Percentiles rank a stretch among this genome's conserved stretches.
phyloP scores from a whole-genome alignment of 2,888 invertebrate genomes.

The Drosophila barbarae region DNA sequence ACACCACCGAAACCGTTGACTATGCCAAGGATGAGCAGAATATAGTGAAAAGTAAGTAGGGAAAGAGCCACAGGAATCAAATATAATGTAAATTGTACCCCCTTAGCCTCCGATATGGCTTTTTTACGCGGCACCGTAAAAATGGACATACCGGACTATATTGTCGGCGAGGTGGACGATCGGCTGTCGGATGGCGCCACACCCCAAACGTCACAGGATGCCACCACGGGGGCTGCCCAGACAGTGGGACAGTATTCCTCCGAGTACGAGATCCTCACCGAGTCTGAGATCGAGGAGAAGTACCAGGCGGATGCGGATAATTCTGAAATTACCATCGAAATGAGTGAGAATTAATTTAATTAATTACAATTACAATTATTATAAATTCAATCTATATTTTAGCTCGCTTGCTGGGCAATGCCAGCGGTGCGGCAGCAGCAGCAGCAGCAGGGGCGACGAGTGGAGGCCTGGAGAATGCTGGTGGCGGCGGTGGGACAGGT shows the following conservation, averaged over 20 bases:
- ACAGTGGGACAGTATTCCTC: constrained; percentile 78
- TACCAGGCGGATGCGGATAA: constrained; percentile 76
- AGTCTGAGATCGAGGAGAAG: constrained; percentile 79
- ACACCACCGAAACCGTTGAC: constrained; percentile 78
- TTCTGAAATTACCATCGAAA: constrained; percentile 78
- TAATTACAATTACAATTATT: neutral
- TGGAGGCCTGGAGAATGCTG: constrained; percentile 67
- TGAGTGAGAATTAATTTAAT: constrained; percentile 67
- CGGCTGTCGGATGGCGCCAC: constrained; percentile 73
- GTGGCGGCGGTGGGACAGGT: constrained; percentile 28
- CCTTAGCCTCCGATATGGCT: constrained; percentile 79
- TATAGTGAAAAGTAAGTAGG: constrained; percentile 76
- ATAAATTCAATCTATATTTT: neutral
- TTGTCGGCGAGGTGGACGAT: constrained; percentile 79
- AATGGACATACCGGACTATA: constrained; percentile 82
- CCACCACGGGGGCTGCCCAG: constrained; percentile 68
- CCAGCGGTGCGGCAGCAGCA: constrained; percentile 49
- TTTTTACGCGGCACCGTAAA: constrained; percentile 80
- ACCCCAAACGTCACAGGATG: constrained; percentile 77
- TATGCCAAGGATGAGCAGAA: constrained; percentile 77
- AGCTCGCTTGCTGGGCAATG: constrained; percentile 75
- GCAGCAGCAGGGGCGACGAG: constrained; percentile 19
- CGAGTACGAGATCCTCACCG: constrained; percentile 79
- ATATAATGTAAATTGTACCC: too few relatives aligned
- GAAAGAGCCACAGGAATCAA: rapidly evolving